Evolutionary conservation across 2,113 vertebrate species (phyloP).

Genomic region (Pteruthius melanotis): DNA sequence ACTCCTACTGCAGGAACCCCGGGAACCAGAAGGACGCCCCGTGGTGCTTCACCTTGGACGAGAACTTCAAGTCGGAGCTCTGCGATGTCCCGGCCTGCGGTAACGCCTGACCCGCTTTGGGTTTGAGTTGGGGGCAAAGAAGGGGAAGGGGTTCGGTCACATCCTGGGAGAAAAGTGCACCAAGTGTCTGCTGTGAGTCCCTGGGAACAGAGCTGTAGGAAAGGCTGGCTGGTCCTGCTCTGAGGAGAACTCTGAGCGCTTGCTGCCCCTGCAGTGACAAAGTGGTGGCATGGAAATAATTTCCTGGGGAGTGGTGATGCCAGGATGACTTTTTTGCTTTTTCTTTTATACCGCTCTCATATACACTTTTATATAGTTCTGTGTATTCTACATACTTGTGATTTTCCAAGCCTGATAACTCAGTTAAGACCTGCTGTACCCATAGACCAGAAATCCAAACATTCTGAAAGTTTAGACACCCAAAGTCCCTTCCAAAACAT

Average conservation of each 20-base stretch:
- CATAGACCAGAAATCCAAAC: too few relatives aligned
- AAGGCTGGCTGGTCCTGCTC: background rate
- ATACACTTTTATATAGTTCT: too few relatives aligned
- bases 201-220: background rate
- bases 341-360: too few relatives aligned
- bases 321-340: too few relatives aligned
- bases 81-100: constrained; percentile 93
- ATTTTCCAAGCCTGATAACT: too few relatives aligned
- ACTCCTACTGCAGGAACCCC: constrained; percentile 97
- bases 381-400: too few relatives aligned
- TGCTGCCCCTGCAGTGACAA: background rate
- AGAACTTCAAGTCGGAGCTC: constrained; percentile 89
- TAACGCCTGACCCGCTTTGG: constrained; percentile 51
- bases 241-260: background rate
- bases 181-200: background rate
- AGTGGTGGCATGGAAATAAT: background rate
- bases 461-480: too few relatives aligned
- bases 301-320: background rate
- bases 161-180: background rate
- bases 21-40: constrained; percentile 92
- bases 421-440: too few relatives aligned
- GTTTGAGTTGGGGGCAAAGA: background rate
- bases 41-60: constrained; percentile 98
- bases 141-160: background rate
- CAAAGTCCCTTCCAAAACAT: too few relatives aligned